Base-by-base conservation (phyloP, 2,113 vertebrate species). In the Labeo rohita region DNA sequence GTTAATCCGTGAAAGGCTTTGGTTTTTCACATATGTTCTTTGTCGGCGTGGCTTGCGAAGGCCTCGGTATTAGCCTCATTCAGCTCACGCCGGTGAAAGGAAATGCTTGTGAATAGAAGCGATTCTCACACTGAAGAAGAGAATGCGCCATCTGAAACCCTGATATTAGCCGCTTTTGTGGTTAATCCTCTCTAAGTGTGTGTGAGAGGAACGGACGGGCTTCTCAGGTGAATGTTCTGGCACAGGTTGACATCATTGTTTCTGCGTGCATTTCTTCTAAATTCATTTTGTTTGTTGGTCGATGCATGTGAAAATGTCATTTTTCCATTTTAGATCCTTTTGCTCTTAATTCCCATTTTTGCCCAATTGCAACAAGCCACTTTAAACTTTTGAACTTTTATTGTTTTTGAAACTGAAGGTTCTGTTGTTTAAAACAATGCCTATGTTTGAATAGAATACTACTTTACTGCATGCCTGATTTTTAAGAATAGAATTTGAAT, bases 171-270 rank as follows among this genome's bases (percentile, higher is more conserved):
- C 13, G 63, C 89, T 84, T 87, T 88, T 88, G 89, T 86, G 85
- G 70, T 83, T 90, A 90, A 90, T 90, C 89, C 89, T 77, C 89
- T 88, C 63, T 88, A 89, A 89, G 83, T 86, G 87, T 88, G 76
- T 74, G 80, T 79, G 79, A 83, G 72, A 80, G 85, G 56, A 78
- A 88, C 49, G 0, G 65, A 82, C 73, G 49, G 70, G 77, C 85
- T 87, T 89, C 88, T 89, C 88, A 89, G 88, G 88, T 89, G 85
- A 87, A 83, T 77, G 39, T 77, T 88, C 77, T 80, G 88, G 86
- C 85, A 81, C 85, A 84, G 88, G 61, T 83, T 66, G 11, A 65
- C 66, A 34, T 74, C 49, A 50, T 83, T 74, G 47, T 73, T 84
- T 83, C 56, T 12, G 23, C 15, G 39, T 54, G 47, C 74, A 49